These are phyloP conservation scores for Probaryconus sp. DNA, from an alignment of 1,140 invertebrate genomes.

Conservation along the genomic window DNA sequence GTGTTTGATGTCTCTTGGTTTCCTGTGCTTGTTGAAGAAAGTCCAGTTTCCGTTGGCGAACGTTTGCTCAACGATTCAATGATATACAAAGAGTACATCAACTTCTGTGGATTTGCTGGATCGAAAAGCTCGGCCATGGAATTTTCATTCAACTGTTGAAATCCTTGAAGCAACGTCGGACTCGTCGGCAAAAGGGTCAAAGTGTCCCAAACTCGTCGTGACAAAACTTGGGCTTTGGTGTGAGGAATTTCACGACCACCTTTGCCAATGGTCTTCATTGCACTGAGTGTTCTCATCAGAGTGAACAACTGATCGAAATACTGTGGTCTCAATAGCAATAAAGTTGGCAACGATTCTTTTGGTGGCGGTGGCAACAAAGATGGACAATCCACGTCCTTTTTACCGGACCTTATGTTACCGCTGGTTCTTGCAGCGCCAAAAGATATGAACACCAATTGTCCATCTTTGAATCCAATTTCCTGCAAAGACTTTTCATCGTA, in stretches of 20 bases:
- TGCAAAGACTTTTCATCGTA: slow-evolving; percentile 92
- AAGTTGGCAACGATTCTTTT: slow-evolving; percentile 89
- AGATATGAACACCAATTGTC: slow-evolving; percentile 92
- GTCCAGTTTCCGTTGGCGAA: slow-evolving; percentile 16
- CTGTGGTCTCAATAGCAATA: slow-evolving; percentile 88
- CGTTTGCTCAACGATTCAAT: slow-evolving; percentile 85
- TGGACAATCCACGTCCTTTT: slow-evolving; percentile 86
- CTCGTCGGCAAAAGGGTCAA: slow-evolving; percentile 93
- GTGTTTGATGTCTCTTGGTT: slow-evolving; percentile 65
- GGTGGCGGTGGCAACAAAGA: slow-evolving; percentile 88
- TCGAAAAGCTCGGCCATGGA: slow-evolving; percentile 87
- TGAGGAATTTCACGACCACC: slow-evolving; percentile 87
- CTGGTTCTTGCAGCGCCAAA: slow-evolving; percentile 87
- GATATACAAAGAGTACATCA: slow-evolving; percentile 97
- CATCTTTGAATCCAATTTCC: slow-evolving; percentile 94
- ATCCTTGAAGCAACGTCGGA: slow-evolving; percentile 89
- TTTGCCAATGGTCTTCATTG: slow-evolving; percentile 86
- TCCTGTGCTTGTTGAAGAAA: slow-evolving; percentile 23
- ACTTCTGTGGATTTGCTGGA: slow-evolving; percentile 92
- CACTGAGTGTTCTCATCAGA: slow-evolving; percentile 92
- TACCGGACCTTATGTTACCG: slow-evolving; percentile 79
- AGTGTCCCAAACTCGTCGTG: slow-evolving; percentile 95
- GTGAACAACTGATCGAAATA: slow-evolving; percentile 95
- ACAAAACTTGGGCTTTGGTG: slow-evolving; percentile 92
- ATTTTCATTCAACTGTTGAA: slow-evolving; percentile 84